Percentiles rank a stretch among this genome's conserved stretches.
These are phyloP conservation scores for Notechis scutatus DNA, from an alignment of 2,113 vertebrate species.

Conservation along the genomic window DNA sequence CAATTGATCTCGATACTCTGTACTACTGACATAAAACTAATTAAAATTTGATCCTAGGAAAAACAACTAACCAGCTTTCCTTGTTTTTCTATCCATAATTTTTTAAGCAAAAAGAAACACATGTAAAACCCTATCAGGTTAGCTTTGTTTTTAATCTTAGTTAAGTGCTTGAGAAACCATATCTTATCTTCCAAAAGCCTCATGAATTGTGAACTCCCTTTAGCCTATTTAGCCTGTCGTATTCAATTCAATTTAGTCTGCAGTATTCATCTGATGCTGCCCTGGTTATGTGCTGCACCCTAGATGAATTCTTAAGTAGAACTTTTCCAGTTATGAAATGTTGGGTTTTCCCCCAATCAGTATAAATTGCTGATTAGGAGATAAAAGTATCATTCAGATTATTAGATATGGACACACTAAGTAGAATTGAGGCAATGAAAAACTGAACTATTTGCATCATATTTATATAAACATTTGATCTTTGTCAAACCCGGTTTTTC, in stretches of 20 bases:
- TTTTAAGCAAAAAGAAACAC: neutral
- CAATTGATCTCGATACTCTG: neutral
- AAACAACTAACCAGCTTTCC: neutral
- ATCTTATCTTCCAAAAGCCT: neutral
- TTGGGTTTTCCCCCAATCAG: neutral
- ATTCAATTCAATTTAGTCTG: neutral
- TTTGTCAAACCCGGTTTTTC: neutral
- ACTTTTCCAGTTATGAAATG: neutral
- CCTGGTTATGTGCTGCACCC: neutral
- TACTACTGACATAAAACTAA: neutral
- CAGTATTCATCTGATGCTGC: neutral
- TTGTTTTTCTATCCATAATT: neutral
- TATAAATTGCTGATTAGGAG: neutral
- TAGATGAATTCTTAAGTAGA: neutral
- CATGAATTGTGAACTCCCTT: neutral
- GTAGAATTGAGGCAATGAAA: neutral
- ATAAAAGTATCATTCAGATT: neutral
- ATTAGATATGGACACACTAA: neutral
- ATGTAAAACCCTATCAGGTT: neutral
- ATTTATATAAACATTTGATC: neutral
- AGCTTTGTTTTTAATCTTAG: neutral
- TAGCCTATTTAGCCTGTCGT: neutral
- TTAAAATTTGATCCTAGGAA: neutral
- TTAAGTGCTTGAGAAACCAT: neutral
- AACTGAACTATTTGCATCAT: neutral